Evolutionary conservation across 2,888 invertebrate genomes (phyloP), one percentile per base, ranked within the genome.

Genomic region (Epirrita christyi): DNA sequence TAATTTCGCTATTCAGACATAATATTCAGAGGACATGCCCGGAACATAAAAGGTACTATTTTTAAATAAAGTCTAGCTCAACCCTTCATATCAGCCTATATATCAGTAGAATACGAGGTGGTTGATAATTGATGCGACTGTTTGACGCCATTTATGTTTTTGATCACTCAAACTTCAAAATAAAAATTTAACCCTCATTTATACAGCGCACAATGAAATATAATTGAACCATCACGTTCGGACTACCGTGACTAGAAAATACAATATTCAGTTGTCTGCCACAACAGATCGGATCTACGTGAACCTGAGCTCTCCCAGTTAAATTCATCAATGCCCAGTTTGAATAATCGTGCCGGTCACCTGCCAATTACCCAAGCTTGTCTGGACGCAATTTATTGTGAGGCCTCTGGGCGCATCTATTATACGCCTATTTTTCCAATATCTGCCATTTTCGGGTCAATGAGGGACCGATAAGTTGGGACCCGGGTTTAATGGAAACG

Each of bases 311-410:
- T 59, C 36, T 47, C 42, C 55, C 68, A 63, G 76, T 73, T 76
- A 78, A 78, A 80, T 80, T 78, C 74, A 79, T 80, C 80, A 80
- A 75, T 76, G 80, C 70, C 75, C 57, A 54, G 73, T 73, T 76
- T 78, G 80, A 80, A 78, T 80, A 77, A 80, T 80, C 74, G 73
- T 48, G 44, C 71, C 76, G 79, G 79, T 78, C 80, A 78, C 79
- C 80, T 80, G 80, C 79, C 80, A 80, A 80, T 80, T 80, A 80
- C 70, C 68, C 68, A 67, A 56, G 66, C 71, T 68, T 68, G 73
- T 72, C 69, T 70, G 70, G 68, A 68, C 71, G 66, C 75, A 74
- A 79, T 79, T 79, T 79, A 77, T 78, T 75, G 76, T 74, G 68
- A 72, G 72, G 71, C 70, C 70, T 65, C 62, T 60, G 63, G 68